Evolutionary conservation across 2,888 invertebrate genomes (phyloP).

Genomic region (Machimus atricapillus): DNA sequence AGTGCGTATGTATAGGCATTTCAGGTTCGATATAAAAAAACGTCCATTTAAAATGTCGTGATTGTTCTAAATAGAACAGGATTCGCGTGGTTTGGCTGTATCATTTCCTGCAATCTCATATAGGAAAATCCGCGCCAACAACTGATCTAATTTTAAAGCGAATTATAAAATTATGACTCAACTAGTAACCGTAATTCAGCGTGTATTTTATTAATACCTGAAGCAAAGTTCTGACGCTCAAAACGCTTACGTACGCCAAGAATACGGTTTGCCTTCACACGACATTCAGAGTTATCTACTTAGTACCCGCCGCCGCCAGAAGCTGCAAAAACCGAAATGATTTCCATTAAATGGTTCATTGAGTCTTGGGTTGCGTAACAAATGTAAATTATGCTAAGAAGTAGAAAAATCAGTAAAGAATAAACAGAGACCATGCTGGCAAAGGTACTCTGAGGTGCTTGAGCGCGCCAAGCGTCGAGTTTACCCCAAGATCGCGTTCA

Average conservation of each 20-base stretch:
- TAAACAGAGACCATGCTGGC: constrained; percentile 8
- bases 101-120: neutral
- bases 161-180: constrained; percentile 23
- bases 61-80: neutral
- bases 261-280: constrained; percentile 31
- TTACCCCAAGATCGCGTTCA: neutral
- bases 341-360: constrained; percentile 39
- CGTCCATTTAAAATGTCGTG: neutral
- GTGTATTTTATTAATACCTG: neutral
- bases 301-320: neutral
- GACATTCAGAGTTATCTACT: constrained; percentile 22
- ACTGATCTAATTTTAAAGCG: neutral
- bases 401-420: constrained; percentile 5
- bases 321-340: neutral
- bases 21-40: neutral
- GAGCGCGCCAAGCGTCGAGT: neutral
- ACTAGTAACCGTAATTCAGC: neutral
- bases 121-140: neutral
- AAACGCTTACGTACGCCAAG: neutral
- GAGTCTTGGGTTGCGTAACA: constrained; percentile 38
- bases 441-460: neutral
- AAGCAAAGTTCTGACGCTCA: constrained; percentile 8
- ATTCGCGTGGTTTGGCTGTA: neutral
- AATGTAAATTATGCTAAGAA: constrained; percentile 25
- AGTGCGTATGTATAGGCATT: neutral